These are phyloP conservation scores for Nycteola revayana DNA, from an alignment of 2,888 invertebrate genomes.

Conservation along the genomic window DNA sequence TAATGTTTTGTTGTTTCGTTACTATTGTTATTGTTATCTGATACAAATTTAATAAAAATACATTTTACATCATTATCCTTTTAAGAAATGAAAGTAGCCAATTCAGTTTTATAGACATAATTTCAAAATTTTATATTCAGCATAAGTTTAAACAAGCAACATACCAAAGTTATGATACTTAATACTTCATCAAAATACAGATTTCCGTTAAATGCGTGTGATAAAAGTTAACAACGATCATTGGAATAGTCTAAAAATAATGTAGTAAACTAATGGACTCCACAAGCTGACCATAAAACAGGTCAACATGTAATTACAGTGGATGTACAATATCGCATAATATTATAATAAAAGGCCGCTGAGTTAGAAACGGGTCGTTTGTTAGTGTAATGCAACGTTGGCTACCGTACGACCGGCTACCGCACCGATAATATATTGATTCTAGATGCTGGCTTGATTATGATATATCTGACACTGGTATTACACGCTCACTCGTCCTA, in stretches of 20 bases:
- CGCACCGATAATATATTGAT: constrained; percentile 44
- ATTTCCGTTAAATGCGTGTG: constrained; percentile 12
- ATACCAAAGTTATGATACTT: no score
- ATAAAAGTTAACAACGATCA: neutral
- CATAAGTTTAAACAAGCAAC: no score
- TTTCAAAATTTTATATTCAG: no score
- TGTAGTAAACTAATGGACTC: constrained; percentile 11
- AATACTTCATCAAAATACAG: no score
- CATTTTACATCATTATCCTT: no score
- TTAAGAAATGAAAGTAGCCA: no score
- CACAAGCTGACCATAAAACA: constrained; percentile 32
- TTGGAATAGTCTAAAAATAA: constrained; percentile 26
- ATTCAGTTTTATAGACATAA: no score
- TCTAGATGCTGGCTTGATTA: constrained; percentile 49
- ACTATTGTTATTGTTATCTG: no score
- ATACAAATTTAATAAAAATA: no score
- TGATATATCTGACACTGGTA: constrained; percentile 46
- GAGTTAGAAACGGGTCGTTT: constrained; percentile 43
- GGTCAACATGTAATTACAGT: constrained; percentile 39
- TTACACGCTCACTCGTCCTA: constrained; percentile 32
- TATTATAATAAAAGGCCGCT: constrained; percentile 37
- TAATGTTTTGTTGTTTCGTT: no score
- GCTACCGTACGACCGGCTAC: constrained; percentile 43
- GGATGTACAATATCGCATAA: constrained; percentile 38
- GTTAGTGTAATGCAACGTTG: constrained; percentile 39